Base-by-base conservation (phyloP, 37 sponge, comb jelly and placozoan species). In the Aplysina aerophoba region DNA sequence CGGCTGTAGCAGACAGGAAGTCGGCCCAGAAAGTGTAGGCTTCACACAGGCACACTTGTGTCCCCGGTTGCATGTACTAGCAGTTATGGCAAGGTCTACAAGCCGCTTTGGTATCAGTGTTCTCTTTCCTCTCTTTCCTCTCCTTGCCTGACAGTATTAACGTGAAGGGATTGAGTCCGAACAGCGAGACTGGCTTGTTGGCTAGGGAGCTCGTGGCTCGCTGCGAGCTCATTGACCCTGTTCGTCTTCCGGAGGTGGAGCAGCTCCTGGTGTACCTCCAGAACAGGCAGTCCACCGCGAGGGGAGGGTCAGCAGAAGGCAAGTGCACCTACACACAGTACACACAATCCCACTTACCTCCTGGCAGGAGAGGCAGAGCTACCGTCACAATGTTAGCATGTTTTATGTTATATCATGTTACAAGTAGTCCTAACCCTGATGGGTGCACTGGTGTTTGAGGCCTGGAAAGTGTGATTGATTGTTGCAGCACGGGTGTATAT, bases 251-350 rank as follows among this genome's bases (percentile, higher is more conserved):
- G 40, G 97, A 95, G 74, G 86, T 97, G 37, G 93, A 97, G 72
- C 97, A 97, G 84, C 86, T 97, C 33, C 88, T 97, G 31, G 39
- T 83, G 25, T 97, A 97, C 73, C 80, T 97, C 21, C 88, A 91
- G 60, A 90, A 58, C 31, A 80, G 97, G 20, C 85, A 89, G 31
- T 44, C 24, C 4, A 83, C 55, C 38, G 80, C 73, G 57, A 40
- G 20, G 36, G 38, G 61, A 59, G 3, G 4, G 50, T 8, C 50
- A 11, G 8, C 50, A 44, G 50, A 44, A 44, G 50, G 50, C 50
- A 44, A 44, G 50, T 44, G 3, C 50, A 44, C 50, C 8, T 44
- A 3, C 50, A 44, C 50, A 44, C 50, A 44, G n/a, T n/a, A n/a
- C n/a, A n/a, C n/a, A n/a, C n/a, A n/a, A n/a, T n/a, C n/a, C n/a